Conservation (phyloP, 37 sponge, comb jelly and placozoan species). For the Halichondria panicea region DNA sequence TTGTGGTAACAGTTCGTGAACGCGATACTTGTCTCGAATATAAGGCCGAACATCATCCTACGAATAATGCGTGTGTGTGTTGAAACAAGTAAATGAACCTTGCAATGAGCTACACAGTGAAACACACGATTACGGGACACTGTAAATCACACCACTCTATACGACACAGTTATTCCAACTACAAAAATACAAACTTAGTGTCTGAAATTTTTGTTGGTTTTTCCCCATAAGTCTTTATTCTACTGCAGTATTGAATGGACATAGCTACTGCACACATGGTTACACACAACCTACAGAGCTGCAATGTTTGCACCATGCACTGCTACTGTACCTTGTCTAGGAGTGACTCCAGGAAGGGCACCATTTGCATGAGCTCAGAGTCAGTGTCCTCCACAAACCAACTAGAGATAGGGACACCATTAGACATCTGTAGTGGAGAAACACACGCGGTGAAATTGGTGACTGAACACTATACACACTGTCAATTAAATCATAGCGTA, state of each 20-base stretch:
- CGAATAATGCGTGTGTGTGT: not conserved
- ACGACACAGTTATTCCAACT: not conserved
- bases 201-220: not conserved
- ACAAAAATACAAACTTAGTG: no score
- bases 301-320: no score
- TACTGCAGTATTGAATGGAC: no score
- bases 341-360: slow-evolving; percentile 90
- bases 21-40: slow-evolving; percentile 76
- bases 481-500: not conserved
- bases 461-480: not conserved
- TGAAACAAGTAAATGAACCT: not conserved
- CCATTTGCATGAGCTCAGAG: slow-evolving; percentile 74
- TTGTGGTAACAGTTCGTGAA: slow-evolving; percentile 91
- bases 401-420: slow-evolving; percentile 95
- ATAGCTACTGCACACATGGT: no score
- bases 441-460: not conserved
- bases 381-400: slow-evolving; percentile 93
- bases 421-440: slow-evolving; percentile 73
- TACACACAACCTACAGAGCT: no score
- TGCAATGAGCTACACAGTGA: not conserved
- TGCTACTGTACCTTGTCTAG: slow-evolving; percentile 50
- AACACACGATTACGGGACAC: not conserved
- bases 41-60: slow-evolving; percentile 92
- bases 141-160: not conserved
- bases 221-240: not conserved